Conservation (phyloP, 2,797 vertebrate genomes). For the Echeneis naucrates region DNA sequence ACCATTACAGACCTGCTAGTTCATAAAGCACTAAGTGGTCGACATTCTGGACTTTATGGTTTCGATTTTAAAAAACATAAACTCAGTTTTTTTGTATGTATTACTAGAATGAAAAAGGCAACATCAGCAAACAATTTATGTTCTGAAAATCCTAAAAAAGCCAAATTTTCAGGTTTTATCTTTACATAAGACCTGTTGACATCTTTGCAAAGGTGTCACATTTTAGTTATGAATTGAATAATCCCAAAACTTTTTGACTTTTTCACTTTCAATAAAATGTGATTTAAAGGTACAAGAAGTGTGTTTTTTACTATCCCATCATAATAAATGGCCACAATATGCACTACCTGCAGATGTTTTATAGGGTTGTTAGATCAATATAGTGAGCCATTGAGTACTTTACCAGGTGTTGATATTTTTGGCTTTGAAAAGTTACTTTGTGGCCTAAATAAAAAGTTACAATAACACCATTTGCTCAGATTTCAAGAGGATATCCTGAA, state of each 20-base stretch:
- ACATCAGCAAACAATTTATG: not conserved
- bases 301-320: conserved; percentile 22
- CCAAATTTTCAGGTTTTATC: not conserved
- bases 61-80: conserved; percentile 5
- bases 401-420: conserved; percentile 51
- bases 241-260: conserved; percentile 1
- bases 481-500: conserved; percentile 28
- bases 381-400: conserved; percentile 33
- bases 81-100: not conserved
- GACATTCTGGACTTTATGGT: conserved; percentile 7
- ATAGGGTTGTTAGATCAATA: conserved; percentile 43
- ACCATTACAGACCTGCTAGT: conserved; percentile 36
- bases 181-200: not conserved
- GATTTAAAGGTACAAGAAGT: conserved; percentile 40
- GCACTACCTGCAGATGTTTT: conserved; percentile 34
- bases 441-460: conserved; percentile 23
- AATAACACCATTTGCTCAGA: conserved; percentile 27
- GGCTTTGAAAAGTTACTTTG: conserved; percentile 22
- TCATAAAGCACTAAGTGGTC: conserved; percentile 11
- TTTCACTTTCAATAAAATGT: conserved; percentile 23
- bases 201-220: not conserved
- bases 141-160: conserved; percentile 20
- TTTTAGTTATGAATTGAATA: conserved; percentile 11
- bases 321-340: conserved; percentile 19
- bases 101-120: not conserved